Percentiles rank a stretch among this genome's conserved stretches.
Conservation (phyloP, 2,888 invertebrate species). For the Ecliptopera silaceata region DNA sequence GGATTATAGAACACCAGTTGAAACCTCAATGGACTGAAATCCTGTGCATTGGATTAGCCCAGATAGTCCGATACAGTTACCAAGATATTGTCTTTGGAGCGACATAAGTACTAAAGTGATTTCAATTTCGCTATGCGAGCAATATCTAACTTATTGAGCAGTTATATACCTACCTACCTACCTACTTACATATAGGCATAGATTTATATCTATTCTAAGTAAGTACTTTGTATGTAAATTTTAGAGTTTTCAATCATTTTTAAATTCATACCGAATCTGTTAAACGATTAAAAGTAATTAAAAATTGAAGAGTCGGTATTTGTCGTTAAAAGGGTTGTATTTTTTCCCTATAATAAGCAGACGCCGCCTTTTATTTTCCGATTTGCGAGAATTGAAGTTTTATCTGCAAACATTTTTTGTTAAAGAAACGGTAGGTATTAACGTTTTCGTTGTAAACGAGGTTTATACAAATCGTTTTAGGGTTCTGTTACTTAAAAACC, state of each 20-base stretch:
- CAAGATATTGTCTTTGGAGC: no score
- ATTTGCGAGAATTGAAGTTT: constrained; percentile 43
- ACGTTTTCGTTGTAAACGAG: constrained; percentile 15
- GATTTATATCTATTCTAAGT: no score
- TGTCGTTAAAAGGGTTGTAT: constrained; percentile 60
- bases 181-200: no score
- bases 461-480: constrained; percentile 19
- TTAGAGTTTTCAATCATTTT: not conserved
- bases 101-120: no score
- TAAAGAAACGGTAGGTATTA: constrained; percentile 13
- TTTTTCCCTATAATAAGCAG: constrained; percentile 58
- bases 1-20: no score
- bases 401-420: constrained; percentile 23
- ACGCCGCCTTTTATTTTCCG: constrained; percentile 59
- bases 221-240: no score
- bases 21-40: no score
- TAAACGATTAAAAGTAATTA: constrained; percentile 6
- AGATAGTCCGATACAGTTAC: no score
- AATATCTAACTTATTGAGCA: no score
- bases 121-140: no score
- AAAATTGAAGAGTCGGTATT: constrained; percentile 13
- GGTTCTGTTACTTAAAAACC: not conserved
- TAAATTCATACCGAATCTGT: constrained; percentile 1
- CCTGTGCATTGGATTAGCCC: no score
- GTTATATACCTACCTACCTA: no score